phyloP scores from a whole-genome alignment of 2,797 vertebrate species.

The Aeoliscus strigatus region DNA sequence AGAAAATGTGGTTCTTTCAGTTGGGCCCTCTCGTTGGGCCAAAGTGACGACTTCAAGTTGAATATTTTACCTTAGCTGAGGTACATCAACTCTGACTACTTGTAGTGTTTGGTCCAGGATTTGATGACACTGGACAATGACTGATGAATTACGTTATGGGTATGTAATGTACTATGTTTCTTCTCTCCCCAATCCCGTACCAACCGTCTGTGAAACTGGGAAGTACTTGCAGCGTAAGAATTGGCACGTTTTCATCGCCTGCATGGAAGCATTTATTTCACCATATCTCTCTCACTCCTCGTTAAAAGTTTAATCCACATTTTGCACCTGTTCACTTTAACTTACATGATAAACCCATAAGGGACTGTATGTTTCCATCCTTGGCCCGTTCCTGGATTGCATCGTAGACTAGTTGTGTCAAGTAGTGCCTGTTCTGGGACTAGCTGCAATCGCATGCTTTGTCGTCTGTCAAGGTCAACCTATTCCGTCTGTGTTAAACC shows the following conservation, averaged over 20 bases:
- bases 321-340: conserved; percentile 23
- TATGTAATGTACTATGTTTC: conserved; percentile 27
- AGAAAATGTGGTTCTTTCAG: conserved; percentile 18
- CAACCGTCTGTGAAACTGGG: conserved; percentile 49
- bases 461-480: conserved; percentile 19
- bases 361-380: conserved; percentile 9
- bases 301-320: conserved; percentile 6
- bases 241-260: conserved; percentile 45
- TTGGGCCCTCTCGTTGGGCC: conserved; percentile 13
- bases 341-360: conserved; percentile 7
- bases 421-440: conserved; percentile 9
- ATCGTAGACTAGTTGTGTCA: conserved; percentile 18
- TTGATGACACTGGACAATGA: no score
- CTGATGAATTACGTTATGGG: conserved; percentile 2
- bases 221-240: conserved; percentile 59
- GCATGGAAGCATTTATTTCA: conserved; percentile 42
- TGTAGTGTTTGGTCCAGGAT: conserved; percentile 4
- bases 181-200: conserved; percentile 48
- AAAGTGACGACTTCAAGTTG: conserved; percentile 4
- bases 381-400: conserved; percentile 14
- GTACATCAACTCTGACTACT: conserved; percentile 1
- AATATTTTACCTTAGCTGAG: conserved; percentile 2
- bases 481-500: conserved; percentile 17
- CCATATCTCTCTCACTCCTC: conserved; percentile 7
- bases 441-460: conserved; percentile 47